Base-by-base conservation (phyloP, 2,113 vertebrate species). In the Nettapus auritus region DNA sequence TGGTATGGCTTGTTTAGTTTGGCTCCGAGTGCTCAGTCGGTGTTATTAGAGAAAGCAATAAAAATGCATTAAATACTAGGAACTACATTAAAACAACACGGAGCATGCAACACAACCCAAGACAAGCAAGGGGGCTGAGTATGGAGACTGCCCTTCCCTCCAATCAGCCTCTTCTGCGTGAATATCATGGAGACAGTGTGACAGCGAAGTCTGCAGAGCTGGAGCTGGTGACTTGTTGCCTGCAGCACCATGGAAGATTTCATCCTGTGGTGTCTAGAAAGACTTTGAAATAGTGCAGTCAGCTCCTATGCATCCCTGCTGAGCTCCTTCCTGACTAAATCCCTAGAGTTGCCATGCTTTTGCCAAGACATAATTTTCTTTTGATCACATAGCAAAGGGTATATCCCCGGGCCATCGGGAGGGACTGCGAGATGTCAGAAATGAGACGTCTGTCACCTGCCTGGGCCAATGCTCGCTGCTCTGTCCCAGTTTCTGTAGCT, bases 1-100 rank as follows among this genome's bases (percentile, higher is more conserved):
- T 88, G 91, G 89, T 70, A 79, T 3, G 19, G 73, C 68, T 95
- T 94, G 93, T 97, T 97, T 96, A 40, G 95, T 93, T 96, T 97
- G 96, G 96, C 93, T 91, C 74, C 62, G 38, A 23, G 40, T n/a
- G 71, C 62, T 82, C 5, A 4, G 82, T 59, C 2, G 4, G 59
- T 97, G 93, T 94, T 95, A 91, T 94, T 93, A 93, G 52, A 97
- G 87, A 94, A 96, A 97, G 93, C 92, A 95, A 88, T 96, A 94
- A 97, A 96, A 97, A 75, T 0, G 0, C 80, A 94, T 77, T 83
- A 95, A 93, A 95, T 82, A 86, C 79, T 57, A 93, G 76, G 86
- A 94, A 67, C 77, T 94, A 73, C 90, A 94, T 92, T 96, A 89
- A 91, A 95, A 33, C 87, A 90, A 95, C 94, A 90, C 1, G 12